Base-by-base conservation (phyloP, 2,113 vertebrate genomes). In the Xiphophorus couchianus region DNA sequence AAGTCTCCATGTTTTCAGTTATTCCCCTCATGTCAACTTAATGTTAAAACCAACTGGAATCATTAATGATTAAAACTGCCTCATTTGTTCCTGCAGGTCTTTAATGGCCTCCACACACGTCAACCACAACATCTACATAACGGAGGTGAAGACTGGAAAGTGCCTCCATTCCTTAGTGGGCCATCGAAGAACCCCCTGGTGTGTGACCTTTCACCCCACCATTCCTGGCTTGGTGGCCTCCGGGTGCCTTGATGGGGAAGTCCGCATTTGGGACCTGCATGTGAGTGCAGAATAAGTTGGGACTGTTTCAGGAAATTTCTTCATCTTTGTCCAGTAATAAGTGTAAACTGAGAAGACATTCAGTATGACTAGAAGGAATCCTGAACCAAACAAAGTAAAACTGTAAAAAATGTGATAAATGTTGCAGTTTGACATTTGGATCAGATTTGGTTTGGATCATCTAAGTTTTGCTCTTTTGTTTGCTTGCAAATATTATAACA, bases 71-170 rank as follows among this genome's bases (percentile, higher is more conserved):
- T 28, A 1, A 28, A 62, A 25, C 25, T 39, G 3, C 3, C n/a
- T 66, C 22, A 7, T 17, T 58, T 60, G 10, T 31, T 28, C 14
- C 19, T 5, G 71, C 61, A 99, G 98, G 94, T 97, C 97, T 8
- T 93, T 99, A 0, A 97, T 99, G 95, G 98, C 98, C 66, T 99
- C 98, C 80, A 99, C 98, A n/a, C 98, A 99, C 0, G 98, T 99
- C 83, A 99, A 99, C 86, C 98, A 99, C 93, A 99, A 99, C 91
- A 99, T 99, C 88, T 99, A 99, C 89, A 99, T 99, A 76, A 99
- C 98, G 12, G 98, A 99, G 86, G 98, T 99, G 93, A 99, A 98
- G 95, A 99, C 98, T 9, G 97, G 98, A 84, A 98, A 96, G 80
- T 99, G 98, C 89, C 96, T 99, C 39, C 98, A 99, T 92, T 99